Base-by-base conservation (phyloP, 2,888 invertebrate species). In the Diplolepis rosae region DNA sequence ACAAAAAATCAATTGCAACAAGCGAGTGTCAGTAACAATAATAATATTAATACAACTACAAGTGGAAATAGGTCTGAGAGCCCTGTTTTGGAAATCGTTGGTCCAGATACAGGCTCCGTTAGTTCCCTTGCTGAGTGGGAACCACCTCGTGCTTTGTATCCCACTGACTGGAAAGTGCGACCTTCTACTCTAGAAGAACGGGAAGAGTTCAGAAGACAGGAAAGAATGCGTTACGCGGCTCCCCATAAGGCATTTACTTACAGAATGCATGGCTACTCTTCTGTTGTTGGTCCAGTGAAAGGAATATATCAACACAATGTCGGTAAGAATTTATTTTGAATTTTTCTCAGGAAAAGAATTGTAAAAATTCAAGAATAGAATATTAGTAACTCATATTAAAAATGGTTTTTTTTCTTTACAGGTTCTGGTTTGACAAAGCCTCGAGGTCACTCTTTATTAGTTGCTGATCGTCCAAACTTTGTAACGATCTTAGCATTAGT, bases 201-300 rank as follows among this genome's bases (percentile, higher is more conserved):
- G 54, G 91, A 91, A 24, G 92, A 93, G 66, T 96, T 96, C 81
- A 92, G 94, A 56, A 90, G 92, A 18, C 94, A 98, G 89, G 98
- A 98, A 88, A 91, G 94, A 15, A 90, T 92, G 79, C 91, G 98
- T 61, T 98, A 97, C 86, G 94, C 95, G 56, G 93, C 95, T 75
- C 97, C 98, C 0, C 96, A 97, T 78, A 95, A 95, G 85, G 95
- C 98, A 0, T 98, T 96, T 84, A 97, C 97, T 0, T 98, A 96
- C 84, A 90, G 93, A 15, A 94, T 96, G 90, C 95, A 97, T 85
- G 96, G 95, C 79, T 97, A 94, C 84, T 95, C 94, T 79, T 93
- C 94, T 54, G 93, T 95, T 5, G 95, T 96, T 4, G 95, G 95
- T 0, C 95, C 95, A 0, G 93, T 95, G 0, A 94, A 95, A 87